Percentiles rank a stretch among this genome's conserved stretches.
These are phyloP conservation scores for Heliconius eleuchia DNA, from an alignment of 1,140 invertebrate species.

Conservation along the genomic window DNA sequence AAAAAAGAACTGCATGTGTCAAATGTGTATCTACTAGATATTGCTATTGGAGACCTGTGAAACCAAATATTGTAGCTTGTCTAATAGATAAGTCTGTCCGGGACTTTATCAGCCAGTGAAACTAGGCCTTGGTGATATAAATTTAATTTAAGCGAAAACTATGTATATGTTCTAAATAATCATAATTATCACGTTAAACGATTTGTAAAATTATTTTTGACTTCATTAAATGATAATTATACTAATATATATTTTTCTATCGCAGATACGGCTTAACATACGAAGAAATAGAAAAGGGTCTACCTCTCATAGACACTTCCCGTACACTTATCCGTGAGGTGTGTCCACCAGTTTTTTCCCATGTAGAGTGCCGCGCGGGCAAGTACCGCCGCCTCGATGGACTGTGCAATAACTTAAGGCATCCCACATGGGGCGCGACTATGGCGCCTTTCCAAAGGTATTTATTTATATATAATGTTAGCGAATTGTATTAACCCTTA, in stretches of 20 bases:
- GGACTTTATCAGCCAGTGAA: no score
- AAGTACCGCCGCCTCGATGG: slow-evolving; percentile 95
- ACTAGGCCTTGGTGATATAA: no score
- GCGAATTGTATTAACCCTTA: no score
- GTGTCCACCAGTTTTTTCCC: slow-evolving; percentile 93
- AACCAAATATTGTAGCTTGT: no score
- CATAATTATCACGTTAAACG: no score
- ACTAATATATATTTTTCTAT: slow-evolving; percentile 30
- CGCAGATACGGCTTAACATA: slow-evolving; percentile 90
- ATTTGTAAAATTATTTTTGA: no score
- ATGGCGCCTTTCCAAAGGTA: slow-evolving; percentile 91
- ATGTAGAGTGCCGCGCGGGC: slow-evolving; percentile 93
- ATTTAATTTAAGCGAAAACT: no score
- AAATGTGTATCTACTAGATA: no score
- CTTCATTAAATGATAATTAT: neutral
- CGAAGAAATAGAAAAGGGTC: slow-evolving; percentile 92
- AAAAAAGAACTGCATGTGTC: no score
- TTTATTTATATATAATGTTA: neutral
- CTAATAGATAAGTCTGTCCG: no score
- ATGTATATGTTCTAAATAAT: no score
- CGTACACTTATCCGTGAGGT: slow-evolving; percentile 93
- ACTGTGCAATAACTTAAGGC: slow-evolving; percentile 94
- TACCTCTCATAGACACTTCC: slow-evolving; percentile 94
- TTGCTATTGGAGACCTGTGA: no score
- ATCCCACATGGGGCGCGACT: slow-evolving; percentile 95